Evolutionary conservation across 2,113 vertebrate genomes (phyloP).

Genomic region (Poeciliopsis turrubarensis): DNA sequence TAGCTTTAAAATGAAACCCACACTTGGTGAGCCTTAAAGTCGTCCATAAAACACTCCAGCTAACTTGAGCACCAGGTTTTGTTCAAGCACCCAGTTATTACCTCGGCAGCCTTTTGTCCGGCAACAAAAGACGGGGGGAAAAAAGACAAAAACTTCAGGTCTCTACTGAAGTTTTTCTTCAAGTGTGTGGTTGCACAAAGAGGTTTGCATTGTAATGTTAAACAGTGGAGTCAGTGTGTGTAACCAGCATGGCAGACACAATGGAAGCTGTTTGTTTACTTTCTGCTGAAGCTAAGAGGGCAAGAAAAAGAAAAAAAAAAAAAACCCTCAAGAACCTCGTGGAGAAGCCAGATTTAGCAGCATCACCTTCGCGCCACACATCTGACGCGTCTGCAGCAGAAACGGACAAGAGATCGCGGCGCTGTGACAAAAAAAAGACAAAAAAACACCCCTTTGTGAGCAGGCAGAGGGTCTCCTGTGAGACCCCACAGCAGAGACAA

Average conservation of each 20-base stretch:
- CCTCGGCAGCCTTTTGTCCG: slow-evolving; percentile 10
- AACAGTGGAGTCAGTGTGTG: slow-evolving; percentile 20
- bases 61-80: background rate
- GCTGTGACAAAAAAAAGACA: slow-evolving; percentile 43
- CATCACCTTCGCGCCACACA: slow-evolving; percentile 26
- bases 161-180: slow-evolving; percentile 1
- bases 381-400: slow-evolving; percentile 40
- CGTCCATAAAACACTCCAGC: background rate
- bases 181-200: background rate
- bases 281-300: slow-evolving; percentile 2
- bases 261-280: slow-evolving; percentile 13
- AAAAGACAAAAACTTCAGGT: background rate
- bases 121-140: slow-evolving; percentile 4
- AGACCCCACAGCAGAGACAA: slow-evolving; percentile 62
- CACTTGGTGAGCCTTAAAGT: background rate
- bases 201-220: slow-evolving; percentile 30
- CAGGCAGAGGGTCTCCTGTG: slow-evolving; percentile 31
- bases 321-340: background rate
- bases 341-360: background rate
- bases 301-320: background rate
- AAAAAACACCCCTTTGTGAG: slow-evolving; percentile 51
- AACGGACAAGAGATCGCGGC: slow-evolving; percentile 9
- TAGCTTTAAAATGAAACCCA: background rate
- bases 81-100: slow-evolving; percentile 1
- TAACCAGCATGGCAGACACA: slow-evolving; percentile 10